Percentiles rank a stretch among this genome's conserved stretches.
Evolutionary conservation across 2,888 invertebrate genomes (phyloP).

Genomic region (Venusia cambrica): DNA sequence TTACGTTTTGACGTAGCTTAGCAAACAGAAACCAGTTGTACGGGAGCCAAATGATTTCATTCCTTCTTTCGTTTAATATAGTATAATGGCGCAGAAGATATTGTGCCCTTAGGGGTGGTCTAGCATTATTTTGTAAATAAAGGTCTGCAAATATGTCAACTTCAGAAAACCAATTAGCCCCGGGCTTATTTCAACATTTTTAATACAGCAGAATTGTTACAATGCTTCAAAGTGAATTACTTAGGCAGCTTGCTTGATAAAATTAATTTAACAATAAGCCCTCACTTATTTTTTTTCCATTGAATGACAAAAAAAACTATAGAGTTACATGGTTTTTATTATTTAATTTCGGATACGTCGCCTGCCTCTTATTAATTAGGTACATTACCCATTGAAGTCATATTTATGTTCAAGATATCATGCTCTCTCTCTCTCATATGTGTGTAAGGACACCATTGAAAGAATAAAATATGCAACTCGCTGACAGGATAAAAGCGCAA

Average conservation of each 20-base stretch:
- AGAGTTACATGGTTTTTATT: too few species aligned
- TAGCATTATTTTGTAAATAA: conserved; percentile 14
- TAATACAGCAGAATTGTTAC: conserved; percentile 3
- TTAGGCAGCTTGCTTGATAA: too few species aligned
- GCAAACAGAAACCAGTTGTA: conserved; percentile 54
- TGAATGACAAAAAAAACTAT: too few species aligned
- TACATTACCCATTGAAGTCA: too few species aligned
- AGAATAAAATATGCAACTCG: conserved; percentile 43
- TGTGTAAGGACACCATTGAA: conserved; percentile 16
- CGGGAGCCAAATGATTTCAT: conserved; percentile 40
- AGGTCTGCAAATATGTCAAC: conserved; percentile 15
- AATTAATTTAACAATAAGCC: too few species aligned
- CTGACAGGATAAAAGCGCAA: conserved; percentile 54
- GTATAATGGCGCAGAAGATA: conserved; percentile 41
- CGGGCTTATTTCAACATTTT: conserved; percentile 3
- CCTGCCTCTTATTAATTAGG: too few species aligned
- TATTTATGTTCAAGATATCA: too few species aligned
- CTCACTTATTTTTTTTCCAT: too few species aligned
- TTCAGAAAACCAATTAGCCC: conserved; percentile 21
- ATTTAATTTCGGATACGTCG: too few species aligned
- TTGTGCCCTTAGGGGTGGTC: conserved; percentile 23
- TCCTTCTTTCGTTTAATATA: too few species aligned
- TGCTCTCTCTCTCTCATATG: conserved; percentile 1
- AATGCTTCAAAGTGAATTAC: too few species aligned
- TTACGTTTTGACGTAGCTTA: conserved; percentile 61